Evolutionary conservation across 2,797 vertebrate genomes (phyloP).

Genomic region (Phylloscopus collybita): DNA sequence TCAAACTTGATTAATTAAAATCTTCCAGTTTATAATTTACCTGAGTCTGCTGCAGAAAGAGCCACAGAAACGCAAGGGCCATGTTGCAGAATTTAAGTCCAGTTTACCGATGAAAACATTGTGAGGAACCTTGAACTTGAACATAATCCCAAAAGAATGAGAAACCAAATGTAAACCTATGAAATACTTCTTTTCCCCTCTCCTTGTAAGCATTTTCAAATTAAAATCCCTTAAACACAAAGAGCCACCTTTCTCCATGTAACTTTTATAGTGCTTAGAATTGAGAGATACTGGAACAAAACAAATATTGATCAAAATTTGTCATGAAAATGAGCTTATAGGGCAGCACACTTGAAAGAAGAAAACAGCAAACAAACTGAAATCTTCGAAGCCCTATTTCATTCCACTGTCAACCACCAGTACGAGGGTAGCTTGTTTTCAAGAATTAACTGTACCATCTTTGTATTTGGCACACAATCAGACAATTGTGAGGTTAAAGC

Average conservation of each 20-base stretch:
- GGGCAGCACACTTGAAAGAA: neutral
- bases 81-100: constrained; percentile 49
- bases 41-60: constrained; percentile 32
- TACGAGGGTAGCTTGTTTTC: neutral
- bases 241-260: neutral
- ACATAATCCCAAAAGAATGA: constrained; percentile 51
- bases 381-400: neutral
- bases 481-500: neutral
- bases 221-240: neutral
- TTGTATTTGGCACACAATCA: neutral
- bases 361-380: neutral
- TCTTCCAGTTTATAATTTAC: neutral
- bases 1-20: constrained; percentile 6
- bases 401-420: neutral
- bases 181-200: neutral
- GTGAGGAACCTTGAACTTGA: constrained; percentile 57
- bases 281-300: neutral
- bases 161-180: neutral
- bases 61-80: constrained; percentile 11
- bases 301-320: neutral
- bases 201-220: neutral
- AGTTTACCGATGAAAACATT: constrained; percentile 25
- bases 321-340: neutral
- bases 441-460: neutral
- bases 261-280: neutral